Conservation (phyloP, 1,140 invertebrate genomes). For the Meteorus sp. region DNA sequence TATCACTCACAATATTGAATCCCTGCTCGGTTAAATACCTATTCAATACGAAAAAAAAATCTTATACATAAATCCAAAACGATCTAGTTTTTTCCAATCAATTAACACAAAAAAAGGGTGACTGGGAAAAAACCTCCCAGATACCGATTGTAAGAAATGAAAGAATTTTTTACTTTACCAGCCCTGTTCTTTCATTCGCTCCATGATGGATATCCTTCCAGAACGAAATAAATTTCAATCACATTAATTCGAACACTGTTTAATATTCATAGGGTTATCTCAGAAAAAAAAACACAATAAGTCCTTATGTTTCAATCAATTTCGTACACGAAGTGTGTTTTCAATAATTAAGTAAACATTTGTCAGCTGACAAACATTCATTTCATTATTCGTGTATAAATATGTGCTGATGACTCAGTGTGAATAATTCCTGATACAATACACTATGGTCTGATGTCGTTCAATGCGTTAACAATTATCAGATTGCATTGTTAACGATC, state of each 20-base stretch:
- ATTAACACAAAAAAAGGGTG: background rate
- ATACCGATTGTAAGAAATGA: background rate
- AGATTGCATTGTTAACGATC: constrained; percentile 16
- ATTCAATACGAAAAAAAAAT: constrained; percentile 65
- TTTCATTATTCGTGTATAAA: background rate
- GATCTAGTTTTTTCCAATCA: no score
- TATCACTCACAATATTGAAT: constrained; percentile 66
- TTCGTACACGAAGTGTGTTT: constrained; percentile 10
- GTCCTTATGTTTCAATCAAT: constrained; percentile 15
- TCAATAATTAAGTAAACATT: constrained; percentile 36
- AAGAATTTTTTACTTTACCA: constrained; percentile 58
- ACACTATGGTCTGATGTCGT: background rate
- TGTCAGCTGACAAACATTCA: constrained; percentile 37
- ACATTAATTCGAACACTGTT: no score
- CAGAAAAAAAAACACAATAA: no score
- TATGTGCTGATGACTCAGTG: background rate
- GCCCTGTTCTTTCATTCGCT: constrained; percentile 62
- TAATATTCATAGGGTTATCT: no score
- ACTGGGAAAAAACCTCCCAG: no score
- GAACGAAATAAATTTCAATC: background rate
- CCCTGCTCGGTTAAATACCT: constrained; percentile 73
- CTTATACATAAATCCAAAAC: background rate
- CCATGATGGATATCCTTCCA: constrained; percentile 30
- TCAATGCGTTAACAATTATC: background rate
- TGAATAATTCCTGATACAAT: background rate